Conservation (phyloP, 2,797 vertebrate species). For the Eidolon dupreanum region DNA sequence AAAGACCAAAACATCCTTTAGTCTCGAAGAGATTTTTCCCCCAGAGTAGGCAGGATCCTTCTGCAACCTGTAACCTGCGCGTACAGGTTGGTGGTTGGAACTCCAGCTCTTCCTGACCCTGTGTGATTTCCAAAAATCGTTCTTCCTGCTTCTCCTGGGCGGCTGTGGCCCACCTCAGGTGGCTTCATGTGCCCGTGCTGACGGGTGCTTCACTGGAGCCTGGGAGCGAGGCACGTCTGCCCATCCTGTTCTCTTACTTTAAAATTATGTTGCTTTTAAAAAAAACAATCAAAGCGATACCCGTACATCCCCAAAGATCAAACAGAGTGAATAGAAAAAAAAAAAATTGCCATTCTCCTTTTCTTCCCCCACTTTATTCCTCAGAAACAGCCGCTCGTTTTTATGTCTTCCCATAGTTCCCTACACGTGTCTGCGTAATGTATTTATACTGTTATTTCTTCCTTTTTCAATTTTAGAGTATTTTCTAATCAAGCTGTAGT, state of each 20-base stretch:
- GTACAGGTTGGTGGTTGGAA: neutral
- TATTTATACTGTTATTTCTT: neutral
- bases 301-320: neutral
- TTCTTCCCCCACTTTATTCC: neutral
- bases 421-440: neutral
- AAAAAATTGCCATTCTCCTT: neutral
- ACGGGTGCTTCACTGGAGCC: neutral
- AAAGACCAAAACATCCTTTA: neutral
- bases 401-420: neutral
- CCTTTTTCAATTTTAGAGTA: neutral
- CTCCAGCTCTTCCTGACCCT: neutral
- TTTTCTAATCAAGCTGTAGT: neutral
- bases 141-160: neutral
- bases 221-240: no score
- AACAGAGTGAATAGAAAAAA: neutral
- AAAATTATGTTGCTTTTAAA: neutral
- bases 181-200: neutral
- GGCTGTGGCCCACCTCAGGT: neutral
- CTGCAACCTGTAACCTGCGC: neutral
- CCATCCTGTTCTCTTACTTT: neutral
- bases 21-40: neutral
- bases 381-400: neutral
- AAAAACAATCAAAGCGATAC: neutral
- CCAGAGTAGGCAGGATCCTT: neutral
- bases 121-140: neutral